Conservation (phyloP, 2,888 invertebrate genomes). For the Sympetrum striolatum region DNA sequence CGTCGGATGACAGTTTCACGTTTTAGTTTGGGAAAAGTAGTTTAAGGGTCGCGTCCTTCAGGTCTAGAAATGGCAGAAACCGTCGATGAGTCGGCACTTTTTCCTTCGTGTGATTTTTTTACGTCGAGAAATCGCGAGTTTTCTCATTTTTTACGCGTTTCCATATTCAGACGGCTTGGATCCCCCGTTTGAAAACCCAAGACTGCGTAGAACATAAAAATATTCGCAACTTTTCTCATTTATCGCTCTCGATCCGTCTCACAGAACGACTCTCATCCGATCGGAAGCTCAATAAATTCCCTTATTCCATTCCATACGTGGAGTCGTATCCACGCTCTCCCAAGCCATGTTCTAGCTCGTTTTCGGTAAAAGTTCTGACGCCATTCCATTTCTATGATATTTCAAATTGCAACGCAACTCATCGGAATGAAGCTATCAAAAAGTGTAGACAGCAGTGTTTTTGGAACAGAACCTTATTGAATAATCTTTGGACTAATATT, state of each 20-base stretch:
- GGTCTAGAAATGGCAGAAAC: neutral
- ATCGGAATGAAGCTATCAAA: no score
- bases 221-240: constrained; percentile 5
- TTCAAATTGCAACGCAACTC: no score
- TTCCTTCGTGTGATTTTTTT: neutral
- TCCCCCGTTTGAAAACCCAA: neutral
- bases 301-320: no score
- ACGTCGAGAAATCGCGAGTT: neutral
- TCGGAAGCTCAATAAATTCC: no score
- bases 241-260: neutral
- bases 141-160: neutral
- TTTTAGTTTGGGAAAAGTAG: no score
- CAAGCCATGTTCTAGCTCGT: no score
- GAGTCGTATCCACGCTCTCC: no score
- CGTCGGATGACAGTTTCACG: neutral
- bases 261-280: neutral
- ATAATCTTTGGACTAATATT: no score
- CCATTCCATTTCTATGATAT: no score
- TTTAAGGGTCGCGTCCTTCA: neutral
- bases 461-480: no score
- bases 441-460: no score
- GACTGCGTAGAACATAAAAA: neutral
- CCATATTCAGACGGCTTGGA: neutral
- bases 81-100: neutral
- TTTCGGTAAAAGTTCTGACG: no score